Evolutionary conservation across 2,113 vertebrate genomes (phyloP).

Genomic region (Saimiri boliviensis): DNA sequence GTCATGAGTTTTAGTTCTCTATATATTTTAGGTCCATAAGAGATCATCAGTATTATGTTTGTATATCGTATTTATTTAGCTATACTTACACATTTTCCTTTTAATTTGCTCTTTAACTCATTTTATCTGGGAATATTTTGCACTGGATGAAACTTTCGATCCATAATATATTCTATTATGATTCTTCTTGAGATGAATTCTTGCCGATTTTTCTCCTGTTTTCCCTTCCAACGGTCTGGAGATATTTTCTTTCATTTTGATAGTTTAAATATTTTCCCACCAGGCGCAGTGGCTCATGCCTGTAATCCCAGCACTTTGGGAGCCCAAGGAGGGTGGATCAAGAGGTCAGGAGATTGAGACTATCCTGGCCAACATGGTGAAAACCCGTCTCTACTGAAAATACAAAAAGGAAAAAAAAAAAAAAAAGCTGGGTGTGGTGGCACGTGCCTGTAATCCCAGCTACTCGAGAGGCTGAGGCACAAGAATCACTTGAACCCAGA

Average conservation of each 20-base stretch:
- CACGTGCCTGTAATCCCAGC: no score
- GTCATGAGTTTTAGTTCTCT: background rate
- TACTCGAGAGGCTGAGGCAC: no score
- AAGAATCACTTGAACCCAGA: no score
- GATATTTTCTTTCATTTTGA: background rate
- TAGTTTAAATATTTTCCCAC: background rate
- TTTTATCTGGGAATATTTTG: background rate
- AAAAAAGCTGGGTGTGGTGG: no score
- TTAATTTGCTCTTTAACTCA: background rate
- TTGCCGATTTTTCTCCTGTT: background rate
- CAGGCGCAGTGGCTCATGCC: no score
- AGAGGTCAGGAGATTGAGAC: no score
- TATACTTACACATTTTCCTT: background rate
- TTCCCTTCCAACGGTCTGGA: background rate
- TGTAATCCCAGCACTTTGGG: no score
- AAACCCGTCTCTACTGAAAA: no score
- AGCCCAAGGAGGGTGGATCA: no score
- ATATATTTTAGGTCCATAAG: background rate
- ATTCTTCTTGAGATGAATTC: background rate
- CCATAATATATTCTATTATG: background rate
- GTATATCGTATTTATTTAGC: background rate
- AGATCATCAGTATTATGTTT: background rate
- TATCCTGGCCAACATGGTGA: no score
- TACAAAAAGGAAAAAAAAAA: no score
- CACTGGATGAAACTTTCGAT: background rate